Evolutionary conservation across 2,888 invertebrate genomes (phyloP), one percentile per base, ranked within the genome.

Genomic region (Sarcophaga caerulescens): DNA sequence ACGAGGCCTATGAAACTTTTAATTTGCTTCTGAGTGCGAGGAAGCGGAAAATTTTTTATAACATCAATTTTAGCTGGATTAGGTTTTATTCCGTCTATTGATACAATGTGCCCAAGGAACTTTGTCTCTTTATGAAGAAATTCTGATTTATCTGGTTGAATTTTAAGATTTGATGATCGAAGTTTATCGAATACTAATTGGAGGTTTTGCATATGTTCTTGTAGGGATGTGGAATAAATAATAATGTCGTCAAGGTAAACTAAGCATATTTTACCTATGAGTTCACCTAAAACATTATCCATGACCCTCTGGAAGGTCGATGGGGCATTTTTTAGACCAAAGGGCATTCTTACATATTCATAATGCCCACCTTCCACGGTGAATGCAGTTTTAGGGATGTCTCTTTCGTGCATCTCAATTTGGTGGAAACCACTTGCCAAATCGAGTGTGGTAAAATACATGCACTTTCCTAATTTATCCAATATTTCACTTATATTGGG

Each of bases 361-460:
- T 84, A 88, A 25, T 87, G 87, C 3, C 87, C 89, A 19, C 73
- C 78, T 19, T 88, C 77, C 0, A 87, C 83, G 1, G 85, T 80
- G 71, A 89, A 89, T 12, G 88, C 88, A 0, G 88, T 88, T 75
- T 89, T 89, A 14, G 59, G 73, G 21, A 88, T 84, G 47, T 89
- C 88, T 14, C 68, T 17, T 4, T 77, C 17, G 4, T 88, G 45
- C 86, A 91, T 89, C 23, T 88, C 87, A 1, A 92, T 91, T 75
- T 91, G 91, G 57, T 91, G 90, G 70, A 90, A 91, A 0, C 91
- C 91, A 0, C 88, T 89, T 0, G 90, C 89, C 0, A 91, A 66
- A 79, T 91, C 90, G 0, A 90, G 44, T 17, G 89, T 90, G 0
- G 90, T 80, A 78, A 92, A 93, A 86, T 92, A 93, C 85, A 90